Percentiles rank a stretch among this genome's conserved stretches.
Evolutionary conservation across 2,113 vertebrate genomes (phyloP).

Genomic region (Malaclemys terrapin): DNA sequence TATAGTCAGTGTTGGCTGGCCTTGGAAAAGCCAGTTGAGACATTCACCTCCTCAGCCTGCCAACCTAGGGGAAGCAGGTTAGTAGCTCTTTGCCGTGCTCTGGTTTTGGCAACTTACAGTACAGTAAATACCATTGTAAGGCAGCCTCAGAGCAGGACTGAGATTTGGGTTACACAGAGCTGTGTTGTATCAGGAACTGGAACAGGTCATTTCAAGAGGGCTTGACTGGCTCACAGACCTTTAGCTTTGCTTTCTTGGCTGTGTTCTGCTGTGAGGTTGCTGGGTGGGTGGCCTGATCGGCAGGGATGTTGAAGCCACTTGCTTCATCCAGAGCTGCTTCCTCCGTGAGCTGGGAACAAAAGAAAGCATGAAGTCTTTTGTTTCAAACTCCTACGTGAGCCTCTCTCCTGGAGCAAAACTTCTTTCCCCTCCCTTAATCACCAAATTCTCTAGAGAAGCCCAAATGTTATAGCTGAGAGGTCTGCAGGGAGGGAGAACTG

Average conservation of each 20-base stretch:
- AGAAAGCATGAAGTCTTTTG: conserved; percentile 8
- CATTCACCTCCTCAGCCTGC: background rate
- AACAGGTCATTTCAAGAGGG: background rate
- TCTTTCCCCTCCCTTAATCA: background rate
- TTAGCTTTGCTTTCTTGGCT: conserved; percentile 42
- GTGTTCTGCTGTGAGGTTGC: conserved; percentile 35
- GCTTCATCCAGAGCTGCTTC: conserved; percentile 92
- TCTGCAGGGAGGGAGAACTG: background rate
- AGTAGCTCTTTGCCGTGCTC: background rate
- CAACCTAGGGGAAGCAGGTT: background rate
- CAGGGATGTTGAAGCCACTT: conserved; percentile 94
- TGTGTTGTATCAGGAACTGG: background rate
- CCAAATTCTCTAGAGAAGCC: background rate
- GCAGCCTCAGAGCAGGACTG: background rate
- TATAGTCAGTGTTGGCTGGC: background rate
- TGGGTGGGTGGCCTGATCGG: conserved; percentile 76
- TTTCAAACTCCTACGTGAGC: background rate
- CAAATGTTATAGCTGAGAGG: background rate
- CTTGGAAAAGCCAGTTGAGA: background rate
- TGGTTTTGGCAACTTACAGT: background rate
- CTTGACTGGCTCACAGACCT: conserved; percentile 66
- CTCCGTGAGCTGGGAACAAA: conserved; percentile 86
- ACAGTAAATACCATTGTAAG: background rate
- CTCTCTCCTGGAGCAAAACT: background rate
- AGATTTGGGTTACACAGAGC: background rate